Evolutionary conservation across 2,113 vertebrate genomes (phyloP).

Genomic region (Pelobates fuscus): DNA sequence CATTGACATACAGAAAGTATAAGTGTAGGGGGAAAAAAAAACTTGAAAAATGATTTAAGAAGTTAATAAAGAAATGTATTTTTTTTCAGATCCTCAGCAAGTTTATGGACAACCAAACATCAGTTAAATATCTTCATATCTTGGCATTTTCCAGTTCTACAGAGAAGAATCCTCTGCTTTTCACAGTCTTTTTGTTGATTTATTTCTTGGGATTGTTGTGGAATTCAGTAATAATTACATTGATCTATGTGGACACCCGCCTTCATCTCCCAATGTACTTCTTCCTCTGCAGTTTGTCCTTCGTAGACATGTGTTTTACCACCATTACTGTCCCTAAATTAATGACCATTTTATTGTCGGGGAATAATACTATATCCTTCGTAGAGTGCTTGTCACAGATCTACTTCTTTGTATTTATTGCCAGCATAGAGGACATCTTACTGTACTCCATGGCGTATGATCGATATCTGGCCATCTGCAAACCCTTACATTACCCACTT

Average conservation of each 20-base stretch:
- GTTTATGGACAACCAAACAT: conserved; percentile 1
- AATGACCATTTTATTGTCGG: conserved; percentile 10
- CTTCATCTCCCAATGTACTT: conserved; percentile 14
- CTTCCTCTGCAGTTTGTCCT: conserved; percentile 21
- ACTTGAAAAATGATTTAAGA: too few species aligned
- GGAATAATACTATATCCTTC: conserved; percentile 47
- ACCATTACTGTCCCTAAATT: conserved; percentile 27
- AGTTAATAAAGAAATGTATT: too few species aligned
- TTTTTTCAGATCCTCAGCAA: background rate
- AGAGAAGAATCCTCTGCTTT: conserved; percentile 2
- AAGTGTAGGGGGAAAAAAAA: too few species aligned
- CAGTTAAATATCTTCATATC: background rate
- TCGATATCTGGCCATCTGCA: background rate
- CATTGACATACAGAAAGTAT: too few species aligned
- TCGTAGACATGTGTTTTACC: conserved; percentile 40
- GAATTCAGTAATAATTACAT: conserved; percentile 22
- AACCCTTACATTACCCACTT: conserved; percentile 48
- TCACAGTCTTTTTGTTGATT: conserved; percentile 18
- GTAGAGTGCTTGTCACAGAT: conserved; percentile 47
- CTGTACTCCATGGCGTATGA: conserved; percentile 54
- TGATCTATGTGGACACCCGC: conserved; percentile 11
- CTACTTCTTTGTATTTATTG: conserved; percentile 44
- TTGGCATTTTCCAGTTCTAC: background rate
- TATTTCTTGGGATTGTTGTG: conserved; percentile 11
- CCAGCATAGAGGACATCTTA: conserved; percentile 46